These are phyloP conservation scores for Thamnophis sirtalis DNA, from an alignment of 2,113 vertebrate genomes.

Conservation along the genomic window DNA sequence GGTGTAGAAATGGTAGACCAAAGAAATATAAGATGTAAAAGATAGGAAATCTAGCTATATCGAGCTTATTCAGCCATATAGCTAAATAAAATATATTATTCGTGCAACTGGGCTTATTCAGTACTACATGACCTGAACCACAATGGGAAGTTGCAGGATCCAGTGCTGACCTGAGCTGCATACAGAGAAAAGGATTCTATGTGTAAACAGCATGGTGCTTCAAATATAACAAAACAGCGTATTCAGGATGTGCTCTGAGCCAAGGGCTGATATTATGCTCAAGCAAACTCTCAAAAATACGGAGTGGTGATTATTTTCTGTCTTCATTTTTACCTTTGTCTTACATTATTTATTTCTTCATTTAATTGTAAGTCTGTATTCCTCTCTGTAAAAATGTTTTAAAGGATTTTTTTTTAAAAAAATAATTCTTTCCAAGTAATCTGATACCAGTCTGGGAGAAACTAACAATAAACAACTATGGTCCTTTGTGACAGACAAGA, in stretches of 20 bases:
- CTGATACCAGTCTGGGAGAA: neutral
- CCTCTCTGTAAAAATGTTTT: neutral
- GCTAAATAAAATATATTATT: conserved; percentile 73
- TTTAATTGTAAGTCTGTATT: neutral
- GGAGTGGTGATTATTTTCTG: conserved; percentile 5
- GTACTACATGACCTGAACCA: conserved; percentile 72
- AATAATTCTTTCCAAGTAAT: neutral
- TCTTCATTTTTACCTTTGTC: neutral
- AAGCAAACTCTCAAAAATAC: conserved; percentile 34
- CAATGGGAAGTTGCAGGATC: conserved; percentile 67
- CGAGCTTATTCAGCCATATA: neutral
- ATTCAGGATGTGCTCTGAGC: conserved; percentile 20
- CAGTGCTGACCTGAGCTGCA: conserved; percentile 50
- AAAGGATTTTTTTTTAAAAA: neutral
- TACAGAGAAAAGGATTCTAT: conserved; percentile 39
- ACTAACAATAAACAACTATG: neutral
- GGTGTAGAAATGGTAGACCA: neutral
- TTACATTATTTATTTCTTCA: neutral
- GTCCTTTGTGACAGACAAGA: neutral
- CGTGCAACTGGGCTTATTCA: conserved; percentile 74
- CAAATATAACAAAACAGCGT: conserved; percentile 48
- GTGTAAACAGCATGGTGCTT: conserved; percentile 30
- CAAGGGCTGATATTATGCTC: conserved; percentile 31
- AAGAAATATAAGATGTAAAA: neutral
- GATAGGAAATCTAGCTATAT: neutral